phyloP scores from a whole-genome alignment of 1,140 invertebrate species.

The Bombus superbus region DNA sequence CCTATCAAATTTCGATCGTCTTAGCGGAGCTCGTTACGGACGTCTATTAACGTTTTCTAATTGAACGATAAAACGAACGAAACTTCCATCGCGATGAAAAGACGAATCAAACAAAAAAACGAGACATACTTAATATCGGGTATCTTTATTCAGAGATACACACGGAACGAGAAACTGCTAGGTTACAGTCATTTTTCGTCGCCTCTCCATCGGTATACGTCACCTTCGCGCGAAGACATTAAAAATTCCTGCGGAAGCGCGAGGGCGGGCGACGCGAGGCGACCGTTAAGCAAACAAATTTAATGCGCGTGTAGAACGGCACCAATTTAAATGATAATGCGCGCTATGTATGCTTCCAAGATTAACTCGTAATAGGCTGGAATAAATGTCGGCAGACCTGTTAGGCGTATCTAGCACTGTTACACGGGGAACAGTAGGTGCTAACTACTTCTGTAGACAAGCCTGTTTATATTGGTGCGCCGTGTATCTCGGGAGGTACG shows the following conservation, averaged over 20 bases:
- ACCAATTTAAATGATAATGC: conserved; percentile 78
- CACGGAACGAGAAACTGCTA: background rate
- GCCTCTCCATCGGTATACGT: background rate
- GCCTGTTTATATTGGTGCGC: conserved; percentile 65
- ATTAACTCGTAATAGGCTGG: conserved; percentile 70
- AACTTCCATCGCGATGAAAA: background rate
- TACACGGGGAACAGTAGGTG: conserved; percentile 66
- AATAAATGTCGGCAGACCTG: conserved; percentile 70
- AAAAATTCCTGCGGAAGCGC: conserved; percentile 50
- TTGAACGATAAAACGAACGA: background rate
- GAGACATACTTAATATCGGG: background rate
- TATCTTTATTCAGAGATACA: background rate
- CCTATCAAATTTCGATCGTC: too few relatives aligned
- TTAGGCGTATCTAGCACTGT: conserved; percentile 65
- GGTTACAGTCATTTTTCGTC: background rate
- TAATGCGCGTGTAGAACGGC: conserved; percentile 70
- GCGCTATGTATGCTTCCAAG: conserved; percentile 65
- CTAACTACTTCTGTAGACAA: conserved; percentile 70
- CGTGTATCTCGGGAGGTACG: conserved; percentile 13
- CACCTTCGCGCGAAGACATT: conserved; percentile 22
- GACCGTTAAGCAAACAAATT: conserved; percentile 71
- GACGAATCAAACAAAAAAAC: too few relatives aligned
- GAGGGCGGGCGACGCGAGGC: conserved; percentile 15
- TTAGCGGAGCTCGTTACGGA: too few relatives aligned
- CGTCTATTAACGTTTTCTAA: background rate